Percentiles rank a stretch among this genome's conserved stretches.
Evolutionary conservation across 2,113 vertebrate genomes (phyloP).

Genomic region (Clarias macrocephalus): DNA sequence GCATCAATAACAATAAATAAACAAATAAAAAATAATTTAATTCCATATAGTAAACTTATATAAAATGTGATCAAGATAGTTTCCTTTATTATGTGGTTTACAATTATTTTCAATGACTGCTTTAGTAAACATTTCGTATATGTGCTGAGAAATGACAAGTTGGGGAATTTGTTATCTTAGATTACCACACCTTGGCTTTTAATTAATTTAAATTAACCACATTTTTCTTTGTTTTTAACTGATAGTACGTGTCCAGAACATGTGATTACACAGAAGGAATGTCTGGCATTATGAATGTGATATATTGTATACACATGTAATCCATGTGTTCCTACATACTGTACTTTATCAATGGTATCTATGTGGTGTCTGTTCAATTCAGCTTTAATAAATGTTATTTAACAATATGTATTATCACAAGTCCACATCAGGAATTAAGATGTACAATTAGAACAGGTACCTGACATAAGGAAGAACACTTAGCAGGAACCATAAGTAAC

Average conservation of each 20-base stretch:
- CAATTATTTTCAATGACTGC: too few relatives aligned
- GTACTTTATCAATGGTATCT: background rate
- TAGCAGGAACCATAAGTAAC: background rate
- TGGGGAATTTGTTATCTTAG: too few relatives aligned
- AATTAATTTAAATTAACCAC: background rate
- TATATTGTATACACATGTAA: background rate
- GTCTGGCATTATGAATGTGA: background rate
- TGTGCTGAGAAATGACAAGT: too few relatives aligned
- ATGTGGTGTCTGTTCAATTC: background rate
- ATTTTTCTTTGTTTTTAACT: background rate
- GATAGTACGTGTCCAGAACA: background rate
- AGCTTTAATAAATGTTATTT: background rate
- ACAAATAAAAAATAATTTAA: too few relatives aligned
- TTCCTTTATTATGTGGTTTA: too few relatives aligned
- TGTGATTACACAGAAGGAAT: background rate
- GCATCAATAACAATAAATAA: too few relatives aligned
- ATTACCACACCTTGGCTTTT: too few relatives aligned
- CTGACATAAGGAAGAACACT: background rate
- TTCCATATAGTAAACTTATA: too few relatives aligned
- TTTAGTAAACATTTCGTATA: too few relatives aligned
- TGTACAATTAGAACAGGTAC: background rate
- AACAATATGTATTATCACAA: background rate
- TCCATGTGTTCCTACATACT: background rate
- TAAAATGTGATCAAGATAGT: too few relatives aligned
- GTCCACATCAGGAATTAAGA: background rate